Percentiles rank a stretch among this genome's conserved stretches.
Evolutionary conservation across 2,888 invertebrate species (phyloP).

Genomic region (Pseudococcus jackbeardsleyi): DNA sequence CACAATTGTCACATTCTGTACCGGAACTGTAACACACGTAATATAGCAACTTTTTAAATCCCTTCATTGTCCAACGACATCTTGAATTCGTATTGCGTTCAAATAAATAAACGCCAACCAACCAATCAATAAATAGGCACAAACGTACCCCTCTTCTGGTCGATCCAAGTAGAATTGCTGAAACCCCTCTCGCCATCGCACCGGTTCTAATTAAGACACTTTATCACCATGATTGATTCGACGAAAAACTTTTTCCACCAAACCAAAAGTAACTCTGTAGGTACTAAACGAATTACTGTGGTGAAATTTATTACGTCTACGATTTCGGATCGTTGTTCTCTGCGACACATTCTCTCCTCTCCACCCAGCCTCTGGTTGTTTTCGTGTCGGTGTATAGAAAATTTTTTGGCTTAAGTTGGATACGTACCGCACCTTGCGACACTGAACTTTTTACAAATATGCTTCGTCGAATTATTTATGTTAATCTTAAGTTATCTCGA

Average conservation of each 20-base stretch:
- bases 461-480: too few species aligned
- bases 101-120: too few species aligned
- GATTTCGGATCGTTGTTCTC: background rate
- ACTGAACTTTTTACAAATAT: too few species aligned
- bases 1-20: constrained; percentile 59
- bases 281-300: background rate
- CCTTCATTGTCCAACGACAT: background rate
- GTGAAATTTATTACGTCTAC: constrained; percentile 28
- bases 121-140: background rate
- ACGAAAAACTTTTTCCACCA: constrained; percentile 27
- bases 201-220: constrained; percentile 20
- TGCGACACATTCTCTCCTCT: background rate
- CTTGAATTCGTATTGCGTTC: too few species aligned
- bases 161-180: background rate
- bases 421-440: too few species aligned
- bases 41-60: background rate
- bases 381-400: too few species aligned
- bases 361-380: background rate
- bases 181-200: background rate
- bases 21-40: constrained; percentile 50
- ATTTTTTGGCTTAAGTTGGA: too few species aligned
- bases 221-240: constrained; percentile 44
- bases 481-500: too few species aligned
- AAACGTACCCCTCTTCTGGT: background rate
- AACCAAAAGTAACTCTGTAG: background rate